Evolutionary conservation across 2,797 vertebrate species (phyloP), one percentile per base, ranked within the genome.

Genomic region (Sebastes oblongus): DNA sequence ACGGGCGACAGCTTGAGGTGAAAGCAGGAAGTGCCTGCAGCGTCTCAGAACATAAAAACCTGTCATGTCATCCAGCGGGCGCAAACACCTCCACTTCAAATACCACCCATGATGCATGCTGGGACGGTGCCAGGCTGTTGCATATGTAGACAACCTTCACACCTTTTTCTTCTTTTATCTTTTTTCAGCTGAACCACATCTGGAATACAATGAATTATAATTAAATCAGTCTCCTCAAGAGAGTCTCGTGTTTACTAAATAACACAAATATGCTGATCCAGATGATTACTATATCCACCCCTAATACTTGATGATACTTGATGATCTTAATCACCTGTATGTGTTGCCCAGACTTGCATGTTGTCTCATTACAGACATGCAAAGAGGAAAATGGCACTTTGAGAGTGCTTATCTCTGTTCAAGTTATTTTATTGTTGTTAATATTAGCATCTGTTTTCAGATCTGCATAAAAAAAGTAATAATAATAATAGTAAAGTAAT

Each of bases 1-100:
- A 90, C 20, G 4, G 20, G 50, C 24, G 61, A n/a, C 78, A 42
- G 77, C 32, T 36, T 1, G 11, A 78, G 75, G 79, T 66, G 30
- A 66, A 72, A 78, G 80, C 87, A 80, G 79, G 80, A 81, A 64
- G 78, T 55, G 61, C 34, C 71, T 77, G 39, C 68, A 52, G 81
- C 16, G 11, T 39, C 29, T 52, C 39, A 50, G 0, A 72, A 55
- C 27, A 46, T 64, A 64, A 72, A 60, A 72, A 16, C 68, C 18
- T 32, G 24, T 62, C n/a, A 62, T 62, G 64, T 76, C 68, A 32
- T 42, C 52, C 39, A 68, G 29, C 42, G 3, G 75, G 1, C 62
- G 75, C 60, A 39, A 29, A 42, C 39, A 69, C 77, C 34, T 77
- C 30, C 39, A 27, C 65, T 30, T 67, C 50, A 69, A 24, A 72